phyloP scores from a whole-genome alignment of 1,140 invertebrate species.

The Homalodisca vitripennis region DNA sequence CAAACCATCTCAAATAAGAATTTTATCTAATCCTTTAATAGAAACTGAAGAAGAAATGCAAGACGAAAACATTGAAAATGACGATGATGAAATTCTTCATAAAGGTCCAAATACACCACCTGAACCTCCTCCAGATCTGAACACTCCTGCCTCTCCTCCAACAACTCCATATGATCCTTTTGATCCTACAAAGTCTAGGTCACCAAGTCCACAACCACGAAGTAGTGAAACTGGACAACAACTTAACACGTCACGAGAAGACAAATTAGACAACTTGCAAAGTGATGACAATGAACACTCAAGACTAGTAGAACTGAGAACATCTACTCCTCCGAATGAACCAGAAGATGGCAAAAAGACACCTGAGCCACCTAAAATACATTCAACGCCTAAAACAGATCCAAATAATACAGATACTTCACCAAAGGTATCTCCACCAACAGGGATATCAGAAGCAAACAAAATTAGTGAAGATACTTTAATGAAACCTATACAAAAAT shows the following conservation, averaged over 20 bases:
- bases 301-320: slow-evolving; percentile 22
- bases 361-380: slow-evolving; percentile 31
- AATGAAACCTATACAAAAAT: slow-evolving; percentile 28
- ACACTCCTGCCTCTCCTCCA: slow-evolving; percentile 53
- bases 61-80: slow-evolving; percentile 48
- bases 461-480: slow-evolving; percentile 23
- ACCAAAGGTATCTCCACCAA: slow-evolving; percentile 38
- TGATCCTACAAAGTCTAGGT: slow-evolving; percentile 80
- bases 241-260: slow-evolving; percentile 13
- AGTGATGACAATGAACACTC: slow-evolving; percentile 14
- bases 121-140: slow-evolving; percentile 52
- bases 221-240: slow-evolving; percentile 2
- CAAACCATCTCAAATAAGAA: slow-evolving; percentile 57
- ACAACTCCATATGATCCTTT: slow-evolving; percentile 81
- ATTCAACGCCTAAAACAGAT: slow-evolving; percentile 29
- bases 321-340: slow-evolving; percentile 33
- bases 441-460: slow-evolving; percentile 43
- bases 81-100: slow-evolving; percentile 47
- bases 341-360: slow-evolving; percentile 32
- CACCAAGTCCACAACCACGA: slow-evolving; percentile 49
- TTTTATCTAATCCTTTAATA: slow-evolving; percentile 61
- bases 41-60: slow-evolving; percentile 50
- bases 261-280: slow-evolving; percentile 28
- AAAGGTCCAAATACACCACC: slow-evolving; percentile 64
- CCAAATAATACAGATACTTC: slow-evolving; percentile 16